phyloP scores from a whole-genome alignment of 1,140 invertebrate genomes.

The Drosophila mauritiana region DNA sequence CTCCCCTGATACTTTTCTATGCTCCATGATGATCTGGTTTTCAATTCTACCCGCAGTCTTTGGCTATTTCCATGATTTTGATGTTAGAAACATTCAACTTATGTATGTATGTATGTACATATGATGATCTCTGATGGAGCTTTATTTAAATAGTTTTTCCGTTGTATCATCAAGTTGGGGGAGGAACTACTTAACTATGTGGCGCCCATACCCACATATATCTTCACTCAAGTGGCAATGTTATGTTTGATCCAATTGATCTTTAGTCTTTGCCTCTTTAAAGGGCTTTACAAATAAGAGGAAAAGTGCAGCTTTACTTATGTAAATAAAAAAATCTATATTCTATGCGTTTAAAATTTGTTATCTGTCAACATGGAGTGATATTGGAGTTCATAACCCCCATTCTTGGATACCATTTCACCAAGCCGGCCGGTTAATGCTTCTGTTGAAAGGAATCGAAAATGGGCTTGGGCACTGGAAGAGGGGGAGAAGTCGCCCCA shows the following conservation, averaged over 20 bases:
- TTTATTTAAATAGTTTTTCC: neutral
- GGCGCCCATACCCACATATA: neutral
- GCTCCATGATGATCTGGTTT: neutral
- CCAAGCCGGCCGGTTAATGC: neutral
- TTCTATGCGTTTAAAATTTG: too few species aligned
- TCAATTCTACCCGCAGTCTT: neutral
- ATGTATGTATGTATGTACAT: too few species aligned
- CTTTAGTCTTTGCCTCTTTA: too few species aligned
- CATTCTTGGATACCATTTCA: neutral
- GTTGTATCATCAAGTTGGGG: neutral
- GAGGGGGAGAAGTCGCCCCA: neutral
- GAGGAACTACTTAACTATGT: neutral
- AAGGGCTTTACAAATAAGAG: too few species aligned
- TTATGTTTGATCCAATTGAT: neutral
- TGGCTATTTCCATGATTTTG: too few species aligned
- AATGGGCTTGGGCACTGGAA: neutral
- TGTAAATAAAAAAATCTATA: too few species aligned
- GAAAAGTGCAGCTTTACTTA: too few species aligned
- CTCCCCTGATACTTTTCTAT: neutral
- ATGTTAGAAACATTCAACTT: too few species aligned
- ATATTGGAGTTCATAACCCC: too few species aligned
- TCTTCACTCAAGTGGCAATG: neutral
- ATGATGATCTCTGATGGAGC: too few species aligned
- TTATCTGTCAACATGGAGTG: too few species aligned
- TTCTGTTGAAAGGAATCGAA: neutral